A percentile compares a stretch with the other conserved stretches of the same genome.
Conservation (phyloP, 2,888 invertebrate species). For the Acrocera orbiculus region DNA sequence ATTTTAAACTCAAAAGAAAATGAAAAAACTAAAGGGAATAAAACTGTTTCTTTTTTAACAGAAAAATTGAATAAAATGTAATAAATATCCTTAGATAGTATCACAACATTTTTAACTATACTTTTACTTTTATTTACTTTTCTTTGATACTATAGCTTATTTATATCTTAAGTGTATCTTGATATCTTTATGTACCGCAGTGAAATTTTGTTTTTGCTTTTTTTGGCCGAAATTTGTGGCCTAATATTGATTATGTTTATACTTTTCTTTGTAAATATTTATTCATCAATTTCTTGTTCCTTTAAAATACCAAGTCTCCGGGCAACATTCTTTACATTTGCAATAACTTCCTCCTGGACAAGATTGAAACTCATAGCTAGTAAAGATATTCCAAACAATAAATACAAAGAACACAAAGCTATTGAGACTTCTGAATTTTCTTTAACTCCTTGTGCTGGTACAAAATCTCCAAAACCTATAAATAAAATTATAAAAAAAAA, state of each 20-base stretch:
- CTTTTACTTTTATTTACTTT: too few species aligned
- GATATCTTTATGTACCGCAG: too few species aligned
- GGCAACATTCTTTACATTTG: constrained; percentile 71
- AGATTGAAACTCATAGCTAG: constrained; percentile 94
- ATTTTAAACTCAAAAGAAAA: too few species aligned
- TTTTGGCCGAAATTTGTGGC: too few species aligned
- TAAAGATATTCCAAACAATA: constrained; percentile 84
- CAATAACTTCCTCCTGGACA: constrained; percentile 85
- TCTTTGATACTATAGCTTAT: too few species aligned
- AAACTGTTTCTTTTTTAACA: too few species aligned
- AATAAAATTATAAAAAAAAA: constrained; percentile 7
- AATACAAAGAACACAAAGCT: constrained; percentile 77
- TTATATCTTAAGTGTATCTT: too few species aligned
- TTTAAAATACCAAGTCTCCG: constrained; percentile 76
- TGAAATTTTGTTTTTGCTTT: too few species aligned
- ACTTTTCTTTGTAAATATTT: neutral
- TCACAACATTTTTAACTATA: too few species aligned
- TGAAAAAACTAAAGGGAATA: too few species aligned
- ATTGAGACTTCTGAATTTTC: constrained; percentile 34
- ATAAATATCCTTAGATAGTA: too few species aligned
- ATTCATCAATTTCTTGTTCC: constrained; percentile 43
- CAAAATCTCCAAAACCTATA: constrained; percentile 69
- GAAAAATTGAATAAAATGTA: too few species aligned
- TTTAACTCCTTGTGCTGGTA: constrained; percentile 51
- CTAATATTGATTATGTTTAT: neutral